phyloP scores from a whole-genome alignment of 1,140 invertebrate species.

The Philotrypesis tridentata region DNA sequence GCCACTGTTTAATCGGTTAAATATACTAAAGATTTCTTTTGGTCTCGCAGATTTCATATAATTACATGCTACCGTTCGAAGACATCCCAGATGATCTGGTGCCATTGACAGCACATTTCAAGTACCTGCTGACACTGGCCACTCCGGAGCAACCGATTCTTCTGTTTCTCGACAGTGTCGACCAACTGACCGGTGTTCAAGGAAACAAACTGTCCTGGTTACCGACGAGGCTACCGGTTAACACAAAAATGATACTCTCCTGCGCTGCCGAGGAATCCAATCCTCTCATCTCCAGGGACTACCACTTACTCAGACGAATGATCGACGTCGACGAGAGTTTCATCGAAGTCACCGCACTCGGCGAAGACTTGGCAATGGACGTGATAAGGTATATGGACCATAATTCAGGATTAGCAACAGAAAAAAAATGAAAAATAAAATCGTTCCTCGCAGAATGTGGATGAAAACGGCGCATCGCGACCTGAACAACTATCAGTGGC shows the following conservation, averaged over 20 bases:
- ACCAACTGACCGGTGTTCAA: constrained; percentile 95
- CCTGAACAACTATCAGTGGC: constrained; percentile 94
- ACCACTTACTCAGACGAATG: constrained; percentile 90
- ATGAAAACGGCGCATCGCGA: constrained; percentile 93
- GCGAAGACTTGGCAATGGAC: constrained; percentile 93
- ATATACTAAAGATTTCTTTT: constrained; percentile 28
- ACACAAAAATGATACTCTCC: constrained; percentile 96
- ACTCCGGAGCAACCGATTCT: constrained; percentile 87
- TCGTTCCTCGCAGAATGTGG: constrained; percentile 82
- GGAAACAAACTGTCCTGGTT: constrained; percentile 98
- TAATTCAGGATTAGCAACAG: not conserved
- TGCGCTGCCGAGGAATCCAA: constrained; percentile 91
- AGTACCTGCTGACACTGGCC: constrained; percentile 90
- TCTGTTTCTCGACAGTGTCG: constrained; percentile 93
- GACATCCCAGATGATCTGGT: constrained; percentile 97
- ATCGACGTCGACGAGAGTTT: constrained; percentile 93
- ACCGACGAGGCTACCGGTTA: constrained; percentile 88
- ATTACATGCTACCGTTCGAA: constrained; percentile 94
- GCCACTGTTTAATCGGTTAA: no score
- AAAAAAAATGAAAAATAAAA: not conserved
- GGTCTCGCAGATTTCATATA: constrained; percentile 89
- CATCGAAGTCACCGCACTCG: constrained; percentile 92
- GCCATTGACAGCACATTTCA: constrained; percentile 95
- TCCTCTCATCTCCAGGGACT: constrained; percentile 89
- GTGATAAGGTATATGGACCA: constrained; percentile 83